Base-by-base conservation (phyloP, 2,113 vertebrate species). In the Phalacrocorax brasilianus region DNA sequence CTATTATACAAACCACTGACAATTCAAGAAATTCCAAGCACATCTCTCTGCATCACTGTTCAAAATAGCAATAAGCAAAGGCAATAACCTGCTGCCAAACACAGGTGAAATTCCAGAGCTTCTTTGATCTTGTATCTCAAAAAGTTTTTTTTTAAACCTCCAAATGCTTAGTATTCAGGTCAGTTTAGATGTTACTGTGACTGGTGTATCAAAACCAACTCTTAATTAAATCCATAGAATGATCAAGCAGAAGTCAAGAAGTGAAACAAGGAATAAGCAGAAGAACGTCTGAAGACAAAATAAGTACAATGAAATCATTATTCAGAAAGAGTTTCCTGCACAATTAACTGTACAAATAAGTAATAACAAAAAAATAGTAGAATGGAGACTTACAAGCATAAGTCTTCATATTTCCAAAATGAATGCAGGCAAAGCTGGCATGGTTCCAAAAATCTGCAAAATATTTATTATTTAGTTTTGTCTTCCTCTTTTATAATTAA, bases 401-500 rank as follows among this genome's bases (percentile, higher is more conserved):
- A 97, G 65, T 85, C 73, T 47, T 91, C 76, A 76, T 27, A 85
- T 83, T 96, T 96, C 71, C 63, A 94, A 92, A 96, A 92, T 45
- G 23, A 91, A 87, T 76, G 59, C 66, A 68, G 35, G 47, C 38
- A 91, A 93, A 84, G n/a, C 40, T 98, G 96, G 96, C 93, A 58
- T 30, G 30, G 40, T 49, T 95, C 85, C 98, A 98, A 92, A 92
- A 97, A 77, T 93, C 74, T 76, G 59, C 84, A 92, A 98, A 97
- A 96, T 98, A 97, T 98, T 98, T 98, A 97, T 97, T 97, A 85
- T 96, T 93, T 92, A 94, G 78, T 87, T 97, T 96, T 96, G 72
- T 97, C 85, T 95, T 97, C 63, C 74, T 94, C 65, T 96, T 97
- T 97, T 96, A 93, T 96, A 98, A 98, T 97, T 97, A 97, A 98